Evolutionary conservation across 64 coral and sea anemone species (phyloP), one percentile per base, ranked within the genome.

Genomic region (Montipora sp.): DNA sequence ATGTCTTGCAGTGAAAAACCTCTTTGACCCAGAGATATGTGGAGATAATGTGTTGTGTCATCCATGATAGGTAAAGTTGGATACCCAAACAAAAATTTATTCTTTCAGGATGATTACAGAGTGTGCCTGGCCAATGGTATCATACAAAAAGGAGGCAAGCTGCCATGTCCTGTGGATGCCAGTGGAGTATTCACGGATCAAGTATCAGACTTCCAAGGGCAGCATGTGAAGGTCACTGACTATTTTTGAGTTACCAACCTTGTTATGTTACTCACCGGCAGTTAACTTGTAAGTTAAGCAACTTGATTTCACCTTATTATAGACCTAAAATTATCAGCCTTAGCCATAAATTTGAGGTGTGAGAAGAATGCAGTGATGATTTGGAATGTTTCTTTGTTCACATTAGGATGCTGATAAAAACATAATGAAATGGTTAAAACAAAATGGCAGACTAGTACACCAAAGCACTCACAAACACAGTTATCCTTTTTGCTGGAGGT

Each of bases 401-500:
- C 14, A 61, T 44, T 61, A 98, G 97, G 97, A 98, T 79, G 97
- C 97, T 51, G 97, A 98, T 89, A 98, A 96, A 78, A 48, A 83
- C 19, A 98, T 98, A 4, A 87, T 95, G 78, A 98, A 92, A 59
- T 92, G 90, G 84, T 55, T 98, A 61, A 98, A 98, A 84, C 91
- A 96, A 22, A 68, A 95, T 44, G 78, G 88, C 14, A 81, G 97
- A 47, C 83, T 98, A 2, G 94, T 98, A 8, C 97, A 98, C 19
- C 97, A 98, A 79, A 92, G 94, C 57, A 98, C 97, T 55, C 83
- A 93, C 27, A 98, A 93, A 80, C 97, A 98, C 57, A 98, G 87
- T 50, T 98, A 98, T 45, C 97, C 97, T 14, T 98, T 98, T 61
- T 98, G 97, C 63, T 98, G 97, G 97, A 98, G 97, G 97, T 98